Evolutionary conservation across 1,140 invertebrate genomes (phyloP), one percentile per base, ranked within the genome.

Genomic region (Drosophila serrata): DNA sequence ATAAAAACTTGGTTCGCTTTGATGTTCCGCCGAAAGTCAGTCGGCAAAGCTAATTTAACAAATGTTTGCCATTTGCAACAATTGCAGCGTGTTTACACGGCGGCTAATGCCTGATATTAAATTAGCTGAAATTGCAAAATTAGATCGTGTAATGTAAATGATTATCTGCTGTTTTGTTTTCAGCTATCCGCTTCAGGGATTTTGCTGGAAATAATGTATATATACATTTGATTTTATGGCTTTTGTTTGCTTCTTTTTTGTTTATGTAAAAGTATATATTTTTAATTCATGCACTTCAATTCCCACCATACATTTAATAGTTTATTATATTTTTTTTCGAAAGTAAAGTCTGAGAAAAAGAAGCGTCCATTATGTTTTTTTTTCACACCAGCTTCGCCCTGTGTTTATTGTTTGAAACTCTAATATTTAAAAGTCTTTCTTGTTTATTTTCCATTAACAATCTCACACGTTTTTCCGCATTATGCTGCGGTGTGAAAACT

Each of bases 401-500:
- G 17, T 24, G 13, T 35, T 13, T 33, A 56, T n/a, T 31, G 62
- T 17, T 33, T 35, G 13, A 13, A 37, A 55, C 33, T 15, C 31
- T 15, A 35, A 51, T 35, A 17, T 53, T 42, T 29, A 17, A 33
- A 46, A 43, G 39, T 22, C 22, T 55, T 46, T 61, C 46, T 46
- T 72, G 64, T 72, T 68, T 72, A 37, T 35, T 58, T 68, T 60
- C 35, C 51, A 80, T 74, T 61, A 65, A 53, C 15, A 59, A 27
- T 35, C 31, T 48, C 27, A 40, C 65, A 58, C 29, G 42, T 40
- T 64, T 22, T 64, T 46, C 19, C 51, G 49, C 51, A 33, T 12
- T 35, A 22, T 49, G 55, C 33, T 43, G 22, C 39, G 70, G 82
- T 86, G 82, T 85, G 74, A 81, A 86, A 86, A 81, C 72, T 75